Evolutionary conservation across 2,888 invertebrate genomes (phyloP), one percentile per base, ranked within the genome.

Genomic region (Yponomeuta plumbellus): DNA sequence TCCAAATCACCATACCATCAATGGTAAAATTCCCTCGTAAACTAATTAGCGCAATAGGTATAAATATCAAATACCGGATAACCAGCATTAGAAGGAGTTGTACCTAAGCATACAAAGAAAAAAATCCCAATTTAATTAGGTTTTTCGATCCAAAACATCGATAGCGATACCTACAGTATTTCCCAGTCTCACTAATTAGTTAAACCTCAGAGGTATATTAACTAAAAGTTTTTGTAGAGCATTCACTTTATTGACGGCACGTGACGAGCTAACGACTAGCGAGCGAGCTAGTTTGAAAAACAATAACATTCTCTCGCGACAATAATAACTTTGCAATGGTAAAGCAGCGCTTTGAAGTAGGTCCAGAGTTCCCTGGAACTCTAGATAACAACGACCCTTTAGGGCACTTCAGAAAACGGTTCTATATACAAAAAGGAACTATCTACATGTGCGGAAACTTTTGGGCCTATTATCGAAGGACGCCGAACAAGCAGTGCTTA

Each of bases 381-480:
- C 66, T 87, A 69, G 89, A 89, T 70, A 83, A 81, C 66, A 85
- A 84, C 65, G 88, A 89, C 69, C 71, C 71, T 17, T 72, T 89
- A 4, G 80, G 83, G 0, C 79, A 79, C 65, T 83, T 85, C 66
- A 76, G 81, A 56, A 75, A 79, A 17, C 76, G 84, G n/a, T 89
- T 88, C 70, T 84, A 79, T 67, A 44, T 82, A 40, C 82, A 78
- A 26, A 72, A 84, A 71, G 81, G 74, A 1, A 71, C 70, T 0
- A 84, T 86, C 23, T 88, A 89, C 73, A 77, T 89, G 80, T 86
- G 86, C 66, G 89, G 89, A 0, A 88, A 88, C 69, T 86, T 88
- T 69, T 89, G n/a, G 89, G 89, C 2, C 73, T 88, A 4, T 82
- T 84, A 5, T 84, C 84, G 0, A 84, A 77, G 68, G 87, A 88